Conservation (phyloP, 2,797 vertebrate species). For the Hirundo rustica region DNA sequence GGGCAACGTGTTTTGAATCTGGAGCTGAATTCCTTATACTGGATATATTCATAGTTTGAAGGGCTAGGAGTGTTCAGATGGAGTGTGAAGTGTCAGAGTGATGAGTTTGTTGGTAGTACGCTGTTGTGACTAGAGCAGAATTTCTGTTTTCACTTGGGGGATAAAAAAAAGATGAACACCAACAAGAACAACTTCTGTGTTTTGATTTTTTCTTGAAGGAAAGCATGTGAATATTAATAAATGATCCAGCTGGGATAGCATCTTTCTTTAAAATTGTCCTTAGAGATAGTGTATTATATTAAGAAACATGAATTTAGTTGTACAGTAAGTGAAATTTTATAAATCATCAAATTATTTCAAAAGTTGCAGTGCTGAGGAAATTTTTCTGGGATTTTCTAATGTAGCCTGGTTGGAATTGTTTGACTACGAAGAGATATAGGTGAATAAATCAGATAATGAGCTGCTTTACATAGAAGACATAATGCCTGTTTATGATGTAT, state of each 20-base stretch:
- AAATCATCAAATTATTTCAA: conserved; percentile 13
- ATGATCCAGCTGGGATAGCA: neutral
- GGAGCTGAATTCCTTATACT: neutral
- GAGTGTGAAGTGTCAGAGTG: neutral
- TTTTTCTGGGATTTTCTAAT: conserved; percentile 16
- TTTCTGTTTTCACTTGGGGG: neutral
- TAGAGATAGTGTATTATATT: neutral
- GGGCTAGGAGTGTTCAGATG: neutral
- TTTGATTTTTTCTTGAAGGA: neutral
- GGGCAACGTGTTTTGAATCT: neutral
- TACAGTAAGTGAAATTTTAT: neutral
- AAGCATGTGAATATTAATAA: conserved; percentile 32
- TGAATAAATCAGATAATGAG: conserved; percentile 51
- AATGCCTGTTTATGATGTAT: conserved; percentile 27
- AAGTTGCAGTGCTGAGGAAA: neutral
- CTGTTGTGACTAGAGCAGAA: neutral
- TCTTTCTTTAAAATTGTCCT: conserved; percentile 24
- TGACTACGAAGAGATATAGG: conserved; percentile 12
- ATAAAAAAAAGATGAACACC: neutral
- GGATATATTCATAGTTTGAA: neutral
- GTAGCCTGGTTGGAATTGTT: conserved; percentile 21
- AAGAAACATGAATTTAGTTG: neutral
- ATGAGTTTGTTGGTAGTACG: neutral
- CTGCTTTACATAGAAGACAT: conserved; percentile 17
- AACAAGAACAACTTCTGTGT: neutral